Evolutionary conservation across 2,113 vertebrate genomes (phyloP).

Genomic region (Perca schrenkii): DNA sequence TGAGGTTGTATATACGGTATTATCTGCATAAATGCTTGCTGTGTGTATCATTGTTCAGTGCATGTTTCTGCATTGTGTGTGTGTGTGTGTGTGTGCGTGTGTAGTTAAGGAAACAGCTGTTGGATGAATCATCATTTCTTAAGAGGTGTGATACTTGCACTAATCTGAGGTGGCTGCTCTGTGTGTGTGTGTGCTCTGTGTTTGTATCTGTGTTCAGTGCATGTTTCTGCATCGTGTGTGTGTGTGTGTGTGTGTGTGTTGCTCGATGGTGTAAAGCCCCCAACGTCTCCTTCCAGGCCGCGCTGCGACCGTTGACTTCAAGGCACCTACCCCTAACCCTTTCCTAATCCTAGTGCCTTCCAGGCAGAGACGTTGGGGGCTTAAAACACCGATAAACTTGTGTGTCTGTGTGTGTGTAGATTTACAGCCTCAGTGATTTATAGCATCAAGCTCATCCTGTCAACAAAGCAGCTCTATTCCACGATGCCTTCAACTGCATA

Average conservation of each 20-base stretch:
- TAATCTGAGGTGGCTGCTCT: conserved; percentile 44
- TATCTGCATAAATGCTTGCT: not conserved
- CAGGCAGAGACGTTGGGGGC: too few species aligned
- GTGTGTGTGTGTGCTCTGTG: conserved; percentile 15
- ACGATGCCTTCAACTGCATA: not conserved
- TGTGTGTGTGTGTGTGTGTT: not conserved
- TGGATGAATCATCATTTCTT: conserved; percentile 35
- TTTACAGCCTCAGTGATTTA: conserved; percentile 16
- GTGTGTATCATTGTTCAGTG: not conserved
- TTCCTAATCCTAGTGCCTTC: too few species aligned
- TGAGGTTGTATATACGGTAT: not conserved
- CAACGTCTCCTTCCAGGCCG: too few species aligned
- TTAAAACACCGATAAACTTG: not conserved
- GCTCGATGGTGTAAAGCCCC: too few species aligned
- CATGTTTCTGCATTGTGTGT: too few species aligned
- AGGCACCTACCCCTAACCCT: too few species aligned
- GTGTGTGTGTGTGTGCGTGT: not conserved
- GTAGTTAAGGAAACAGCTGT: not conserved
- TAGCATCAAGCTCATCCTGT: conserved; percentile 12
- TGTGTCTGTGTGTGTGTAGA: not conserved
- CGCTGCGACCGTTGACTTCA: too few species aligned
- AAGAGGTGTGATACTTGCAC: conserved; percentile 30
- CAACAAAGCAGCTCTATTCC: conserved; percentile 14
- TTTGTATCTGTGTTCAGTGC: not conserved
- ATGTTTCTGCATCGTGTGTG: not conserved